Percentiles rank a stretch among this genome's conserved stretches.
phyloP scores from a whole-genome alignment of 2,888 invertebrate species.

The Digitonthophagus gazella region DNA sequence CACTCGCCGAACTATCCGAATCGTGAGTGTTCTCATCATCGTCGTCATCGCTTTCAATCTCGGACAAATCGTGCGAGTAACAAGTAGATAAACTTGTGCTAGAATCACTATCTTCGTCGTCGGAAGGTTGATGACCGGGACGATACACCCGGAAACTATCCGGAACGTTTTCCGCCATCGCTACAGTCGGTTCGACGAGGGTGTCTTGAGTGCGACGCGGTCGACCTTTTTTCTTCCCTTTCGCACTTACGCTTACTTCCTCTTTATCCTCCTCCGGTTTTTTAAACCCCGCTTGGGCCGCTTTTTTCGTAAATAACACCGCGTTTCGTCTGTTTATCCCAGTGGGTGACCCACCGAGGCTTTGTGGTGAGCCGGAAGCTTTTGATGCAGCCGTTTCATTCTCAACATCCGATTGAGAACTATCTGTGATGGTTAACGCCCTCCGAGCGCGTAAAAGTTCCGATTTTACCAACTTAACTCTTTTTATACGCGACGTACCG shows the following conservation, averaged over 20 bases:
- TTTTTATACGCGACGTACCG: conserved; percentile 57
- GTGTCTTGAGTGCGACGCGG: conserved; percentile 46
- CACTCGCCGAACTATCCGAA: conserved; percentile 39
- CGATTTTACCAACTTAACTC: conserved; percentile 57
- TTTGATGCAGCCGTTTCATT: conserved; percentile 39
- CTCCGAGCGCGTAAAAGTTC: conserved; percentile 59
- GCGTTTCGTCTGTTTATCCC: conserved; percentile 71
- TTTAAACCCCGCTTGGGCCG: conserved; percentile 55
- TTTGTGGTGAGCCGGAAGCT: conserved; percentile 28
- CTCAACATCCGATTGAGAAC: conserved; percentile 48
- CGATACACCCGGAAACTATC: conserved; percentile 59
- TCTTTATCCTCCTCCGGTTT: conserved; percentile 53
- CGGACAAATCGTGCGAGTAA: conserved; percentile 50
- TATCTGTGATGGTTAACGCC: conserved; percentile 38
- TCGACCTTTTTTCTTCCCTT: conserved; percentile 43
- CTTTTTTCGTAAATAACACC: conserved; percentile 75
- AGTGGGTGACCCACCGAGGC: conserved; percentile 50
- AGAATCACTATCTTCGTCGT: conserved; percentile 47
- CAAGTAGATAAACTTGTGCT: conserved; percentile 53
- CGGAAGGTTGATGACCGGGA: conserved; percentile 48
- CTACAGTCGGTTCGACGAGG: conserved; percentile 24
- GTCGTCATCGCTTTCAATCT: conserved; percentile 49
- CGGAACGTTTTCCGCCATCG: conserved; percentile 43
- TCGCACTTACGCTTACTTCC: conserved; percentile 48
- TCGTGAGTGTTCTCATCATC: conserved; percentile 19